Evolutionary conservation across 2,113 vertebrate species (phyloP), one percentile per base, ranked within the genome.

Genomic region (Pongo abelii): DNA sequence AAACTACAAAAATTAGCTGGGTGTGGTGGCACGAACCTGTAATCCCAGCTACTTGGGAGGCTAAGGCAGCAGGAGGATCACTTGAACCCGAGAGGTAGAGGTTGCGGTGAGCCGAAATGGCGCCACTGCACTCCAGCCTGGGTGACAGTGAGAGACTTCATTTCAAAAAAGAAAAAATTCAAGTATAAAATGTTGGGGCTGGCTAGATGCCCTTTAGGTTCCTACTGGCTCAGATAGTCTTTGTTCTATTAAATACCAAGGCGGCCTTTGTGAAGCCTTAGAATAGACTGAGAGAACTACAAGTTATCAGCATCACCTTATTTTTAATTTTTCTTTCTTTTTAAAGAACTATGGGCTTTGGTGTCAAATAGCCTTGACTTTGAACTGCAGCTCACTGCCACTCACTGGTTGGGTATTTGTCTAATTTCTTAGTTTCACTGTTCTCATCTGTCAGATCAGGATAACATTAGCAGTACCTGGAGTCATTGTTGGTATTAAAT

Each of bases 381-480:
- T 69, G 59, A 93, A 69, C 52, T 84, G 11, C 46, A 38, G 14
- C 50, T 94, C 86, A 72, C 74, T 92, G 80, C 52, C 18, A n/a
- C n/a, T 84, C 43, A 35, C 10, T 70, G 48, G 35, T 43, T 85
- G 72, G 64, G 59, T 32, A 75, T 87, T 90, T 88, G 79, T 84
- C 69, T 92, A 79, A 91, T 69, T 40, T 83, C 70, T 67, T 46
- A 85, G 75, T 86, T 61, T 75, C 69, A 84, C 61, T 80, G 5
- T 80, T 97, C 52, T 59, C n/a, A 32, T 84, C 46, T 94, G 83
- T 84, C 67, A 94, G 32, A 84, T 8, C 50, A 55, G 83, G 74
- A 61, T 74, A 88, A 46, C 50, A 55, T 94, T 87, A 64, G 5
- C 61, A 80, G 59, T 77, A 85, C 78, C 67, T 83, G 38, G 74